phyloP scores from a whole-genome alignment of 2,113 vertebrate genomes.

The Tragelaphus buxtoni region DNA sequence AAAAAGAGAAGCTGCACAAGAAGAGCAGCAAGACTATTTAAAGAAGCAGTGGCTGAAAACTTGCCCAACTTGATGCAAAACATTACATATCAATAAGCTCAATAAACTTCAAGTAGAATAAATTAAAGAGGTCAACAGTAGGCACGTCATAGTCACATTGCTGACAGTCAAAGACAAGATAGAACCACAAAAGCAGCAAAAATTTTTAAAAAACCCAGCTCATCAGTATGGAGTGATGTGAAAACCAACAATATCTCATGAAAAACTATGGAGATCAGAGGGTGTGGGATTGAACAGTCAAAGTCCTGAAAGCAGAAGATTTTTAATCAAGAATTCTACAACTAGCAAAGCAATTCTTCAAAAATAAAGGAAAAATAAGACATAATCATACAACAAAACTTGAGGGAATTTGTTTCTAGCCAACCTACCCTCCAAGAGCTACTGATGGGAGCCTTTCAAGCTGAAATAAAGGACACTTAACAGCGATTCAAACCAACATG shows the following conservation, averaged over 20 bases:
- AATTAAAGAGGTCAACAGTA: background rate
- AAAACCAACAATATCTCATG: background rate
- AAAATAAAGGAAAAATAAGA: background rate
- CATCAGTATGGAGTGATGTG: accelerated
- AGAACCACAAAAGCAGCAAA: background rate
- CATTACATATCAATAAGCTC: background rate
- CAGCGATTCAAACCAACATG: background rate
- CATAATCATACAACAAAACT: background rate
- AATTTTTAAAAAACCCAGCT: background rate
- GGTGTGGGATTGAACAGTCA: background rate
- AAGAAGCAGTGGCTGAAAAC: background rate
- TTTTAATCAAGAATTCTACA: background rate
- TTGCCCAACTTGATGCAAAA: background rate
- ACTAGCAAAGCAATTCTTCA: background rate
- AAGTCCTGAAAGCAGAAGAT: background rate
- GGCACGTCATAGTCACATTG: background rate
- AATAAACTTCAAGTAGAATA: background rate
- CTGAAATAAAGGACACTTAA: background rate
- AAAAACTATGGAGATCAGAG: background rate
- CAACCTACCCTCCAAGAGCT: background rate
- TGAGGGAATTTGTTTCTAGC: background rate
- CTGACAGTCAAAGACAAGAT: background rate
- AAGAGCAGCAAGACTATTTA: background rate
- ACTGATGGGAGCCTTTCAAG: background rate
- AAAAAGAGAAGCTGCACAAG: background rate